Conservation (phyloP, 64 coral and sea anemone genomes). For the Stichodactyla mertensii region DNA sequence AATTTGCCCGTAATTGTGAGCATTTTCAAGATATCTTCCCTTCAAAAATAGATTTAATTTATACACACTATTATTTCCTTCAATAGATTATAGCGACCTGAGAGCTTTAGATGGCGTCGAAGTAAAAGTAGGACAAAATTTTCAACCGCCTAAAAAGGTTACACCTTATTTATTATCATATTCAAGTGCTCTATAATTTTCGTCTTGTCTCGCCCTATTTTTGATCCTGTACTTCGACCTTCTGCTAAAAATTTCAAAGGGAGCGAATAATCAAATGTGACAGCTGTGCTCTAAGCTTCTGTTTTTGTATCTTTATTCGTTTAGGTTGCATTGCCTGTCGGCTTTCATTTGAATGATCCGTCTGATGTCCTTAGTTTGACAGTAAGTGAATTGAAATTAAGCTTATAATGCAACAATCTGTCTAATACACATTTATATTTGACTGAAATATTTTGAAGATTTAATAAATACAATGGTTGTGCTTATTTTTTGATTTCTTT, state of each 20-base stretch:
- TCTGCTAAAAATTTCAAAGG: not conserved
- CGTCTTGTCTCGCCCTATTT: not conserved
- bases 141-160: slow-evolving; percentile 84
- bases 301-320: not conserved
- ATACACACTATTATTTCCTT: not conserved
- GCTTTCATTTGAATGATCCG: slow-evolving; percentile 89
- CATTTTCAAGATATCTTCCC: not conserved
- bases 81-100: slow-evolving; percentile 77
- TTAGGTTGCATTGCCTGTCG: slow-evolving; percentile 81
- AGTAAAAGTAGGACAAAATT: slow-evolving; percentile 77
- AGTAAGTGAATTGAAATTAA: slow-evolving; percentile 30
- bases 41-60: not conserved
- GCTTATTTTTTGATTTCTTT: no score
- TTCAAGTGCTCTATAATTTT: not conserved
- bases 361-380: slow-evolving; percentile 52
- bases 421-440: no score
- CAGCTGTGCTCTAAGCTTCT: not conserved
- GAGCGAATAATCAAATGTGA: not conserved
- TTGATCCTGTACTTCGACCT: not conserved
- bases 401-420: not conserved
- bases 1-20: not conserved
- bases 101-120: slow-evolving; percentile 75
- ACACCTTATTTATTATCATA: not conserved
- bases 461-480: no score
- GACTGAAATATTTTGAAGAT: no score